phyloP scores from a whole-genome alignment of 2,113 vertebrate species.

The Psophia crepitans region DNA sequence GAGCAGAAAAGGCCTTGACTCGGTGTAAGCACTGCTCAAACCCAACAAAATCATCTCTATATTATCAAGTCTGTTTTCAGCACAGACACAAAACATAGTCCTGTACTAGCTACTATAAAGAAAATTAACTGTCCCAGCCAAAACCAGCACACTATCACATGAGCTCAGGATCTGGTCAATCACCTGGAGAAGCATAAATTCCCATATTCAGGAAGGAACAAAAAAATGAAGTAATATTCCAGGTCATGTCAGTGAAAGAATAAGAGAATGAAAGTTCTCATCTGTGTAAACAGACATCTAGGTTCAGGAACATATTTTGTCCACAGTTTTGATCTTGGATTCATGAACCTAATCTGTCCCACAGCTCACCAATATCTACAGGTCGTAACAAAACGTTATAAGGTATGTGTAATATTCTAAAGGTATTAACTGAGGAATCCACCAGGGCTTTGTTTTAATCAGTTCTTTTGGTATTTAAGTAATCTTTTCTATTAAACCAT shows the following conservation, averaged over 20 bases:
- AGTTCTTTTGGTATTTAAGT: not conserved
- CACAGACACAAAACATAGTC: too few species aligned
- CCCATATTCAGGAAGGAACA: not conserved
- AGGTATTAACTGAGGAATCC: constrained; percentile 1
- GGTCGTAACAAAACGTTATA: not conserved
- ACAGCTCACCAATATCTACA: not conserved
- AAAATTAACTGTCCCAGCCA: too few species aligned
- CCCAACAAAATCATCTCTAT: too few species aligned
- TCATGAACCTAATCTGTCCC: not conserved
- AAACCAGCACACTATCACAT: too few species aligned
- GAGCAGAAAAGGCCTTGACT: too few species aligned
- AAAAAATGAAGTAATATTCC: not conserved
- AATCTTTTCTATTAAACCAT: not conserved
- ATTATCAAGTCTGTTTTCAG: too few species aligned
- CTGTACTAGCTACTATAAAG: too few species aligned
- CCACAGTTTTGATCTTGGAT: rapidly evolving
- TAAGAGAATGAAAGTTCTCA: not conserved
- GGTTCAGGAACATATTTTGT: not conserved
- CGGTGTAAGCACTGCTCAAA: too few species aligned
- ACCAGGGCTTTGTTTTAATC: not conserved
- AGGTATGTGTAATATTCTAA: not conserved
- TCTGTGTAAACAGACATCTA: not conserved
- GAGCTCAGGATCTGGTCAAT: not conserved
- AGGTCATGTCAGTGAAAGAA: not conserved
- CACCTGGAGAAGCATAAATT: not conserved